Evolutionary conservation across 2,797 vertebrate genomes (phyloP).

Genomic region (Semotilus atromaculatus): DNA sequence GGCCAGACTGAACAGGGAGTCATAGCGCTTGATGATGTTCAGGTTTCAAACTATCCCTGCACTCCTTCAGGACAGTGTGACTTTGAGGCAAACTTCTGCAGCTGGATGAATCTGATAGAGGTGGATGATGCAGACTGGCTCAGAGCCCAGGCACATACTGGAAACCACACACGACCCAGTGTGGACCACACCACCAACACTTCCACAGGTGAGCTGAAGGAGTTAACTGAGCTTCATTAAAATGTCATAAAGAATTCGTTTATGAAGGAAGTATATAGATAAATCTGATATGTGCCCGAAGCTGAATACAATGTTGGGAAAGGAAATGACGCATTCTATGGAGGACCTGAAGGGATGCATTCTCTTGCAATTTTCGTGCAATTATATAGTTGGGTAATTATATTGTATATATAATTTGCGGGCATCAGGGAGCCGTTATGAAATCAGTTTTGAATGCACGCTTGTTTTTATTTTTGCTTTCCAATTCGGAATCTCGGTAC

Average conservation of each 20-base stretch:
- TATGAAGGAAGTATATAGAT: not conserved
- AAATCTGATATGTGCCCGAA: not conserved
- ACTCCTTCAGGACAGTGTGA: slow-evolving; percentile 71
- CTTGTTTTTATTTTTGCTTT: not conserved
- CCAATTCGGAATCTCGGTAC: not conserved
- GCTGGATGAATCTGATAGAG: slow-evolving; percentile 74
- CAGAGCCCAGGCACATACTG: slow-evolving; percentile 66
- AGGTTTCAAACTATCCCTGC: slow-evolving; percentile 67
- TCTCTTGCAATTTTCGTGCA: not conserved
- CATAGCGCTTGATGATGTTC: slow-evolving; percentile 80
- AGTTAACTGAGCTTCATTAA: not conserved
- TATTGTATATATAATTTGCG: not conserved
- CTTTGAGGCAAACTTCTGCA: slow-evolving; percentile 77
- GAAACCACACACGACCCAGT: slow-evolving; percentile 69
- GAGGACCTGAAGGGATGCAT: not conserved
- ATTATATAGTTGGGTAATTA: not conserved
- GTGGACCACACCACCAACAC: slow-evolving; percentile 79
- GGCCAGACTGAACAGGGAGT: slow-evolving; percentile 68
- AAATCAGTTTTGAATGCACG: not conserved
- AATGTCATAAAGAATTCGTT: not conserved
- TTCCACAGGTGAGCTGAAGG: slow-evolving; percentile 59
- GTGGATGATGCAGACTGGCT: slow-evolving; percentile 78
- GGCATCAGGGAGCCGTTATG: not conserved
- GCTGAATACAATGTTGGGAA: not conserved
- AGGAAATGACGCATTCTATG: not conserved